Evolutionary conservation across 2,113 vertebrate genomes (phyloP).

Genomic region (Hippolais icterina): DNA sequence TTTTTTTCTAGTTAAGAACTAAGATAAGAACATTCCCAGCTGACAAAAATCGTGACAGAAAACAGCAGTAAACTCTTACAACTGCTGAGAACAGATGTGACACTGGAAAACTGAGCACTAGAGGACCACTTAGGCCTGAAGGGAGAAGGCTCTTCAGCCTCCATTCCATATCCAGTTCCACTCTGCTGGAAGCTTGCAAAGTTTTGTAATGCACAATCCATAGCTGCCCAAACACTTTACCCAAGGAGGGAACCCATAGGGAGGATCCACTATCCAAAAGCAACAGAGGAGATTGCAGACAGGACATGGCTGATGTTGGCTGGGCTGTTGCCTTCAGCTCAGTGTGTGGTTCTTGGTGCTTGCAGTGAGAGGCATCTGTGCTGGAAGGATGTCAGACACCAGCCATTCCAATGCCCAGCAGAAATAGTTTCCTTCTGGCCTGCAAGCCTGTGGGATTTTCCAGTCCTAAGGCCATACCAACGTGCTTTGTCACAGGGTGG

Average conservation of each 20-base stretch:
- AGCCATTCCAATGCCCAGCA: background rate
- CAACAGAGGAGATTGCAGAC: background rate
- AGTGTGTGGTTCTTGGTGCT: background rate
- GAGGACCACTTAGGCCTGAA: background rate
- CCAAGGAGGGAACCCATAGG: background rate
- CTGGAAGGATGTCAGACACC: background rate
- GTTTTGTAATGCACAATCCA: background rate
- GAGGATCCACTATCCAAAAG: background rate
- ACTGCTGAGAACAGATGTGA: rapidly evolving
- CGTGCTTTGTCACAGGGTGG: rapidly evolving
- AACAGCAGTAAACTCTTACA: background rate
- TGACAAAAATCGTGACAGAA: background rate
- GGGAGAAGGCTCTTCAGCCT: background rate
- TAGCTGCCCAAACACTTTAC: background rate
- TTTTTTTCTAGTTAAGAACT: background rate
- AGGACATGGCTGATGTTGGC: background rate
- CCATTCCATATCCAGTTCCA: background rate
- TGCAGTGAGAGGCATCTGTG: background rate
- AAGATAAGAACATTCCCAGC: background rate
- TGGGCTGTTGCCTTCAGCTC: background rate
- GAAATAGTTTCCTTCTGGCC: background rate
- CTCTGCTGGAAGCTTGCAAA: background rate
- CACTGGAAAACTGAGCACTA: background rate
- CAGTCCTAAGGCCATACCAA: background rate
- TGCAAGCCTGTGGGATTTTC: background rate